These are phyloP conservation scores for Laupala kohalensis DNA, from an alignment of 1,140 invertebrate species.

Conservation along the genomic window DNA sequence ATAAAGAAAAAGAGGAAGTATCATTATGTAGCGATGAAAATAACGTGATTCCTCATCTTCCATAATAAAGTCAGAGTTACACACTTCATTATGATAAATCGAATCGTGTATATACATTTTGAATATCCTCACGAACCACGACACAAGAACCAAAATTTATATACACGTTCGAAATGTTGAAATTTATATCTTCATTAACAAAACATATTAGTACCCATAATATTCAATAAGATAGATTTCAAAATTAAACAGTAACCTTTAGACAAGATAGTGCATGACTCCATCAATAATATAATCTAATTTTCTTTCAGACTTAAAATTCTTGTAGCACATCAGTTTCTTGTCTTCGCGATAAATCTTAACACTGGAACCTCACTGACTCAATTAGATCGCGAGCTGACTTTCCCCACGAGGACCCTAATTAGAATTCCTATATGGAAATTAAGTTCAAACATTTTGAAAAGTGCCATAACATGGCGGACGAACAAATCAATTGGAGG, in stretches of 20 bases:
- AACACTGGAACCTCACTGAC: not conserved
- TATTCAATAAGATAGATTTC: not conserved
- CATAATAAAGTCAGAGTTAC: no score
- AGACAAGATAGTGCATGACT: not conserved
- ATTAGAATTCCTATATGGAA: not conserved
- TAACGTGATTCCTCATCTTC: no score
- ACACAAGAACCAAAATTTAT: not conserved
- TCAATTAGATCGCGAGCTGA: not conserved
- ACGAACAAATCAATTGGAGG: not conserved
- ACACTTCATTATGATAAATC: no score
- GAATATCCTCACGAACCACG: no score
- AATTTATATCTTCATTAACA: not conserved
- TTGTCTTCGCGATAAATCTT: not conserved
- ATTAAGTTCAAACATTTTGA: not conserved
- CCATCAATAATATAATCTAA: not conserved
- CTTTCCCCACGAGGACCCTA: not conserved
- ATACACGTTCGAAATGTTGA: not conserved
- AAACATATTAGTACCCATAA: not conserved
- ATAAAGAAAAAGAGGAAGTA: no score
- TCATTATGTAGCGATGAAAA: no score
- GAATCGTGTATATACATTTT: no score
- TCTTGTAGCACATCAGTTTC: not conserved
- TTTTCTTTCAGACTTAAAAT: not conserved
- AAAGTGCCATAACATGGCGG: not conserved
- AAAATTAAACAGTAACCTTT: not conserved